phyloP scores from a whole-genome alignment of 2,888 invertebrate species.

The Dexiosoma caninum region DNA sequence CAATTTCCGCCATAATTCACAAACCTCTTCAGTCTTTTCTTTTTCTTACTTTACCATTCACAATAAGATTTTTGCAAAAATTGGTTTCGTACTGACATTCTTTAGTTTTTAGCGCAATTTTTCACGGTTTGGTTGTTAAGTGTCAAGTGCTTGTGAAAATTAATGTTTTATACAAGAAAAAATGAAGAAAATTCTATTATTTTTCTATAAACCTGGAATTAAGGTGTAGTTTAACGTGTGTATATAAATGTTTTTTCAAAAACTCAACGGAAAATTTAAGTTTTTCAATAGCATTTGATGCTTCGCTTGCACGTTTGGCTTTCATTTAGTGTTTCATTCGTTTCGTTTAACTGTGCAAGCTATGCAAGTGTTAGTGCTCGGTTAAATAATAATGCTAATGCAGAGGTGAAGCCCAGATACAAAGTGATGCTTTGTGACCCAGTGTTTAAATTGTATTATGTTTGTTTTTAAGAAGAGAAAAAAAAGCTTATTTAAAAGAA shows the following conservation, averaged over 20 bases:
- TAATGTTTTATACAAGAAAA: not conserved
- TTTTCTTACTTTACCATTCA: no score
- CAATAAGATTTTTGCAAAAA: no score
- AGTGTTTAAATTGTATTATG: no score
- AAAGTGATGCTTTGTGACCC: no score
- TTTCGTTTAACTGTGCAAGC: not conserved
- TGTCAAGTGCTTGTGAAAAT: not conserved
- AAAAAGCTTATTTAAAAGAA: no score
- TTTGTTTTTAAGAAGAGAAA: no score
- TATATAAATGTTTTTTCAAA: not conserved
- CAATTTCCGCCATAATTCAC: no score
- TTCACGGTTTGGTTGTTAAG: not conserved
- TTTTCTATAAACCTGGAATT: not conserved
- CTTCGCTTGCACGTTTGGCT: not conserved
- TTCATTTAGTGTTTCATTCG: not conserved
- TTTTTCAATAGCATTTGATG: not conserved
- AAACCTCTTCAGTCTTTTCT: no score
- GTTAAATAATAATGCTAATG: no score
- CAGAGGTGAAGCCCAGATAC: no score
- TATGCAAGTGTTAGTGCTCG: no score
- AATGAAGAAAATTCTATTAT: not conserved
- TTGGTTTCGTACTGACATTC: no score
- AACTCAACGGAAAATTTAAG: not conserved
- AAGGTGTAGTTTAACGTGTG: not conserved
- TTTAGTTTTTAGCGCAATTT: not conserved